Base-by-base conservation (phyloP, 2,888 invertebrate genomes). In the Cordilura impudica region DNA sequence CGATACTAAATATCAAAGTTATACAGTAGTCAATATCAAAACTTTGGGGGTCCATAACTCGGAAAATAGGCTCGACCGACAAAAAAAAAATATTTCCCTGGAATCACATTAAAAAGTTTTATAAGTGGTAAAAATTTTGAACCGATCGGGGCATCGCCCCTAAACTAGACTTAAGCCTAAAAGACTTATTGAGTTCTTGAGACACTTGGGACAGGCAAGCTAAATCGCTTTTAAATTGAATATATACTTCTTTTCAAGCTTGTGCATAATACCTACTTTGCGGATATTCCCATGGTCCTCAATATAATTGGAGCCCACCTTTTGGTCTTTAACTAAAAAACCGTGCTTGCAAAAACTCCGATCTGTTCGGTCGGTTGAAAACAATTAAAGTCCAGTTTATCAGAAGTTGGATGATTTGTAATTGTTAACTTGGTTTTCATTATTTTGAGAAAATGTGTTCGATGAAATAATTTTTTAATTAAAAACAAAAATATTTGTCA, bases 281-380 rank as follows among this genome's bases (percentile, higher is more conserved):
- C 96, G 92, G n/a, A 98, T 89, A 0, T 91, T 91, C 81, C 92
- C 93, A 10, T 97, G 91, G 81, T 96, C 95, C 86, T 97, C 95
- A 71, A 96, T 94, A 86, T 94, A 94, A 83, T 96, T 97, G 83
- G 94, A 94, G 10, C 97, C 93, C 82, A 98, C 97, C 90, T 96
- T 97, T 88, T 97, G 97, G 87, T 97, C 96, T 90, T 98, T 67
- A 98, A 88, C 98, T 98, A 98, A 1, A 95, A 90, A 19, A 98
- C 92, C 21, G 97, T 91, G 85, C 94, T 95, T 60, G 95, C 93
- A 86, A 96, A 95, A 85, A 95, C 93, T 80, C 83, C 94, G 93
- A 91, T 97, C 98, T 98, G 88, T n/a, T n/a, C n/a, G n/a, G n/a
- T n/a, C n/a, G n/a, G n/a, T n/a, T n/a, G n/a, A 19, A 14, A 91